Conservation (phyloP, 2,113 vertebrate species). For the Scatophagus argus region DNA sequence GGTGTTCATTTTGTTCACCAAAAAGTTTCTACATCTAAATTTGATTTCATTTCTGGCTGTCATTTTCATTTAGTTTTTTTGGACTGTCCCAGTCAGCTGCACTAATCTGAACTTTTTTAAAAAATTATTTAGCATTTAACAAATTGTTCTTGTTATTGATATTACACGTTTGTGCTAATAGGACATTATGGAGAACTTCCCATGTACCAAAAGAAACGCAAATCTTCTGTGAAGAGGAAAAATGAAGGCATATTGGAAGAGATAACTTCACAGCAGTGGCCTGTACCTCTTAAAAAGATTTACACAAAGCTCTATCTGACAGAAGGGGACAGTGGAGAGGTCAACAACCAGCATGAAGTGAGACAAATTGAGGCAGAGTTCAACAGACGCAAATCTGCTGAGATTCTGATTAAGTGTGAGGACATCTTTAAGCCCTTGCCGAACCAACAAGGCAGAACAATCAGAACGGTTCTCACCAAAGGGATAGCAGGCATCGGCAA, state of each 20-base stretch:
- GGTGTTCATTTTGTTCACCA: too few species aligned
- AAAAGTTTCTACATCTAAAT: too few species aligned
- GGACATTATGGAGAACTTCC: not conserved
- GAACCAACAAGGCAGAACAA: not conserved
- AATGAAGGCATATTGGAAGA: not conserved
- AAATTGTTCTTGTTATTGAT: not conserved
- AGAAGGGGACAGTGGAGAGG: constrained; percentile 16
- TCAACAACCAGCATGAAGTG: constrained; percentile 42
- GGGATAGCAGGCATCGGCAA: constrained; percentile 48
- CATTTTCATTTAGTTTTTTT: too few species aligned
- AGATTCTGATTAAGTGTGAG: not conserved
- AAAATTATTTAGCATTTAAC: not conserved
- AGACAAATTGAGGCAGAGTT: constrained; percentile 18
- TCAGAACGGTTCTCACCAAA: constrained; percentile 34
- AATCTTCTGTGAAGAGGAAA: not conserved
- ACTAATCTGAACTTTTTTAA: too few species aligned
- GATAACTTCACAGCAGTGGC: not conserved
- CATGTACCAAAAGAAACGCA: not conserved
- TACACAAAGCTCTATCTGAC: constrained; percentile 41
- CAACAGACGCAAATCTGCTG: not conserved
- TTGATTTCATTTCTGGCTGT: too few species aligned
- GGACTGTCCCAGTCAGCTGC: too few species aligned
- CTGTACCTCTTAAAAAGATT: constrained; percentile 37
- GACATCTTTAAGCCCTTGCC: constrained; percentile 25
- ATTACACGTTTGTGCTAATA: not conserved